These are phyloP conservation scores for Eulithis prunata DNA, from an alignment of 2,888 invertebrate species.

Conservation along the genomic window DNA sequence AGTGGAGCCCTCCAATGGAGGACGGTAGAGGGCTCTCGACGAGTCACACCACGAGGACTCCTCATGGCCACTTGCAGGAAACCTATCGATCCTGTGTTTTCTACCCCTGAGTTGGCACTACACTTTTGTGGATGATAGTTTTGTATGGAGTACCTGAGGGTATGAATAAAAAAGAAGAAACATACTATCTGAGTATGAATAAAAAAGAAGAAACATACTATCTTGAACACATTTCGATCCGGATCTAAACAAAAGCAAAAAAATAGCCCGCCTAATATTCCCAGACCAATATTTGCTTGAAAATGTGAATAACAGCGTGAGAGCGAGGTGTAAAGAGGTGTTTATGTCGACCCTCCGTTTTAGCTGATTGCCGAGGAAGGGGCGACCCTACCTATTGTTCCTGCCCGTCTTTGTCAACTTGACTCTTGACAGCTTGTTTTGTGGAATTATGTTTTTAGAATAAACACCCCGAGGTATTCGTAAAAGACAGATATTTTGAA, in stretches of 20 bases:
- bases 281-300: slow-evolving; percentile 9
- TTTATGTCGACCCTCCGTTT: slow-evolving; percentile 48
- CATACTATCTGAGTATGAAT: neutral
- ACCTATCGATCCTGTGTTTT: slow-evolving; percentile 48
- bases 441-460: slow-evolving; percentile 43
- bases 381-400: slow-evolving; percentile 55
- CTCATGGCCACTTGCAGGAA: slow-evolving; percentile 59
- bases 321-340: slow-evolving; percentile 22
- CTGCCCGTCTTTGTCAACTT: slow-evolving; percentile 42
- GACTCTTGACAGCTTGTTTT: slow-evolving; percentile 46
- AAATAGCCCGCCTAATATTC: neutral
- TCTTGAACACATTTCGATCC: no score
- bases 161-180: neutral
- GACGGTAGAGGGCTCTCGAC: slow-evolving; percentile 52
- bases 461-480: slow-evolving; percentile 37
- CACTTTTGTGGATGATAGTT: slow-evolving; percentile 25
- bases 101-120: slow-evolving; percentile 40
- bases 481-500: slow-evolving; percentile 16
- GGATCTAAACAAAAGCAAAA: neutral
- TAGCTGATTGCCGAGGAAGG: slow-evolving; percentile 62
- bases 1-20: slow-evolving; percentile 51
- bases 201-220: no score
- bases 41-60: slow-evolving; percentile 58
- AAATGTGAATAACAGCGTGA: slow-evolving; percentile 19
- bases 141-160: neutral